Conservation (phyloP, 2,888 invertebrate genomes). For the Phyto melanocephala region DNA sequence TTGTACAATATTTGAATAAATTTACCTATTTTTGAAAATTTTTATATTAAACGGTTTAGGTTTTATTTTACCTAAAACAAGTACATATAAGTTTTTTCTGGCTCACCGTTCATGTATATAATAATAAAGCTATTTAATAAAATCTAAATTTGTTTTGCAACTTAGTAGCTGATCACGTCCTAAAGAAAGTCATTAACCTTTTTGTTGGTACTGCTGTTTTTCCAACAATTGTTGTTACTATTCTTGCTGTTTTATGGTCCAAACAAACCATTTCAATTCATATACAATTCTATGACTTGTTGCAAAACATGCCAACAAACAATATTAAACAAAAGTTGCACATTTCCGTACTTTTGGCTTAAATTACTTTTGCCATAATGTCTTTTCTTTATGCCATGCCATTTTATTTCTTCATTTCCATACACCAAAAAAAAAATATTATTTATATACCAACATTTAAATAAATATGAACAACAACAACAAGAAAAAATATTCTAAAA, state of each 20-base stretch:
- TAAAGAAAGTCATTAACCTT: conserved; percentile 54
- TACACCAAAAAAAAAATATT: neutral
- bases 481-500: neutral
- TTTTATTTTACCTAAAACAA: no score
- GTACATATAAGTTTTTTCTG: no score
- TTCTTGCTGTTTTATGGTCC: conserved; percentile 26
- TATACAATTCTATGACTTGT: conserved; percentile 39
- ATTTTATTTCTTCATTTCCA: conserved; percentile 15
- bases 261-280: conserved; percentile 42
- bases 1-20: no score
- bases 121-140: no score
- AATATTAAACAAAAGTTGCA: conserved; percentile 49
- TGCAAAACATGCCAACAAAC: conserved; percentile 32
- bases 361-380: conserved; percentile 57
- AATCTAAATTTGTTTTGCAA: neutral
- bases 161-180: conserved; percentile 34
- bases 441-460: conserved; percentile 13
- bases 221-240: no score
- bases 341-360: conserved; percentile 61
- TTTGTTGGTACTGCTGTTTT: neutral
- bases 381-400: conserved; percentile 4
- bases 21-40: no score
- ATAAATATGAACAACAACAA: conserved; percentile 15
- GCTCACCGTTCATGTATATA: no score
- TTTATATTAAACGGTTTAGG: no score